These are phyloP conservation scores for Agrochola lychnidis DNA, from an alignment of 2,888 invertebrate genomes.

Conservation along the genomic window DNA sequence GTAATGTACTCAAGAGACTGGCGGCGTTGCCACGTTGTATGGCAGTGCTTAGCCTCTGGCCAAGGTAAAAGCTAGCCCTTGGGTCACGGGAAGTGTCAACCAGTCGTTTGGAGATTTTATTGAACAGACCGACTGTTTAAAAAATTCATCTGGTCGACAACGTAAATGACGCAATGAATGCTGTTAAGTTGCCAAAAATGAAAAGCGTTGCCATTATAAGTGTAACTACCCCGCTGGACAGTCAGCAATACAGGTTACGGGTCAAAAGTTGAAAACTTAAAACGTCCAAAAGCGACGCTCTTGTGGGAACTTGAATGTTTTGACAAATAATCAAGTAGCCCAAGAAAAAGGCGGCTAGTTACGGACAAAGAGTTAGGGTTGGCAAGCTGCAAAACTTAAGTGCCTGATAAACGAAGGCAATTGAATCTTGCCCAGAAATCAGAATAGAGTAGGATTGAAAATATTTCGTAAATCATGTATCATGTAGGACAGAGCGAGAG, in stretches of 20 bases:
- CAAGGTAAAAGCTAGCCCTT: no score
- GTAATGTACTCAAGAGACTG: no score
- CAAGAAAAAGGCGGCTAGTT: slow-evolving; percentile 19
- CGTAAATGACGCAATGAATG: neutral
- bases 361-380: slow-evolving; percentile 33
- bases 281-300: neutral
- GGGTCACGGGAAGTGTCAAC: no score
- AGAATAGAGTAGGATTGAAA: no score
- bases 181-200: neutral
- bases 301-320: slow-evolving; percentile 54
- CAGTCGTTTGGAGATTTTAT: no score
- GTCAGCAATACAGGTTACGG: neutral
- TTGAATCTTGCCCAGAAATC: no score
- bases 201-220: neutral
- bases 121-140: neutral
- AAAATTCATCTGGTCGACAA: neutral
- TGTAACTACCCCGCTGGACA: neutral
- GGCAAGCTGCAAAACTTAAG: neutral
- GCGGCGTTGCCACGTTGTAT: no score
- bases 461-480: no score
- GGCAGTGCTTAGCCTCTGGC: no score
- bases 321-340: slow-evolving; percentile 46
- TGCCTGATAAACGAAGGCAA: neutral
- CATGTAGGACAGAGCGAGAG: no score
- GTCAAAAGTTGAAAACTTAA: slow-evolving; percentile 3